Evolutionary conservation across 2,113 vertebrate genomes (phyloP).

Genomic region (Anoplopoma fimbria): DNA sequence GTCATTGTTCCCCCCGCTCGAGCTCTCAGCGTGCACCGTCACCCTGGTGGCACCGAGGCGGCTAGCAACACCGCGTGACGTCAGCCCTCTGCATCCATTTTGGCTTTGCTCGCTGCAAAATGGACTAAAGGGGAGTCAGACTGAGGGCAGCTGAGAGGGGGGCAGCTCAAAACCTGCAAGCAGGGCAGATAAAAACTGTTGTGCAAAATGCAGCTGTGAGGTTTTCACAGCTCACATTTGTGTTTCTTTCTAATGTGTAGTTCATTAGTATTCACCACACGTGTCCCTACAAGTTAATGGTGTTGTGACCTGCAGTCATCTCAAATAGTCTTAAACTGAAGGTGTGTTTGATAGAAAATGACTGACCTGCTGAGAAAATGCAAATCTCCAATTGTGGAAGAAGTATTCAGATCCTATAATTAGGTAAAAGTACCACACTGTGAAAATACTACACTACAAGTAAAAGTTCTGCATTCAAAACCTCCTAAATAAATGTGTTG

Average conservation of each 20-base stretch:
- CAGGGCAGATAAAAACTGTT: background rate
- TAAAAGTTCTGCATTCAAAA: too few species aligned
- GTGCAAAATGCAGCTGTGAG: background rate
- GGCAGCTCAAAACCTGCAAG: constrained; percentile 12
- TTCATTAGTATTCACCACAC: constrained; percentile 2
- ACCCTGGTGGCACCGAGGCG: constrained; percentile 61
- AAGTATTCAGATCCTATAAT: background rate
- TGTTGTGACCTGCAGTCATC: background rate
- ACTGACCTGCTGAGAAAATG: background rate
- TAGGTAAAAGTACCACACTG: background rate
- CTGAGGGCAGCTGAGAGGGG: constrained; percentile 33
- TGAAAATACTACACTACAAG: too few species aligned
- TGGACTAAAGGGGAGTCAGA: constrained; percentile 50
- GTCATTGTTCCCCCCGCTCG: constrained; percentile 13
- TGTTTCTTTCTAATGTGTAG: background rate
- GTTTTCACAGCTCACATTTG: constrained; percentile 2
- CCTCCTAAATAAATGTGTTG: background rate
- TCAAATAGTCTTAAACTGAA: background rate
- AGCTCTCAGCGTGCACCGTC: constrained; percentile 39
- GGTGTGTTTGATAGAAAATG: constrained; percentile 14
- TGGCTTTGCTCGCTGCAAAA: constrained; percentile 58
- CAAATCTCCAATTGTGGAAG: too few species aligned
- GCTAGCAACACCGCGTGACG: constrained; percentile 71
- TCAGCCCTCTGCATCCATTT: constrained; percentile 72
- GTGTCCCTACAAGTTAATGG: background rate